Evolutionary conservation across 2,888 invertebrate genomes (phyloP).

Genomic region (Tromatobia lineatoria): DNA sequence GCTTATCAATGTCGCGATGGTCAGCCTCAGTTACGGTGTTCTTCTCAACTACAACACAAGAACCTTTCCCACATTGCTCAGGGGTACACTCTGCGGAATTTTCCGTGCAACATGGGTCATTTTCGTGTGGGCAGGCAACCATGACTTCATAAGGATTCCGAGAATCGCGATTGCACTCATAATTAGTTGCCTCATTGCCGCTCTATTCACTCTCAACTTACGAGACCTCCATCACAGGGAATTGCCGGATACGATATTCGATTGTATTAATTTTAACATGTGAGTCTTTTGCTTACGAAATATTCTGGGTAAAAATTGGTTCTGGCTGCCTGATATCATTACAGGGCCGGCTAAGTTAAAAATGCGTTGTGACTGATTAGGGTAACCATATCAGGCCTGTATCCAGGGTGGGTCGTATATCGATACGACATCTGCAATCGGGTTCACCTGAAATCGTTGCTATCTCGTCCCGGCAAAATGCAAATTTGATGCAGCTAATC

Average conservation of each 20-base stretch:
- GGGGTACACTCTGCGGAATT: slow-evolving; percentile 70
- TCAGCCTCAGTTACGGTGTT: slow-evolving; percentile 70
- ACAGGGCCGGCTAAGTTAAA: too few relatives aligned
- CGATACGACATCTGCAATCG: too few relatives aligned
- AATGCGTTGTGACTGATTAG: too few relatives aligned
- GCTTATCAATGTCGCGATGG: slow-evolving; percentile 64
- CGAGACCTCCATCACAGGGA: slow-evolving; percentile 68
- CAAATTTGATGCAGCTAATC: too few relatives aligned
- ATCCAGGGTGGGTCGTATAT: too few relatives aligned
- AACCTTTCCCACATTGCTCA: slow-evolving; percentile 70
- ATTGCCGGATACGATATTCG: slow-evolving; percentile 71
- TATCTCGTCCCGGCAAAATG: too few relatives aligned
- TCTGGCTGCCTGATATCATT: too few relatives aligned
- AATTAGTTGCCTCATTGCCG: slow-evolving; percentile 67
- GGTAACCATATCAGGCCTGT: too few relatives aligned
- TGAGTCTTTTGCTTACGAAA: slow-evolving; percentile 44
- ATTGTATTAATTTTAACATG: slow-evolving; percentile 66
- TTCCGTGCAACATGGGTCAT: slow-evolving; percentile 66
- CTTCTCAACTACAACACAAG: slow-evolving; percentile 70
- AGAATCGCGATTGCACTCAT: slow-evolving; percentile 60
- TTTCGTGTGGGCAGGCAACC: slow-evolving; percentile 71
- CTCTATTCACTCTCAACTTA: slow-evolving; percentile 69
- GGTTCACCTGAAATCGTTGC: too few relatives aligned
- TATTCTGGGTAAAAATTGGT: too few relatives aligned
- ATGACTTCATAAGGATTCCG: slow-evolving; percentile 67